phyloP scores from a whole-genome alignment of 2,888 invertebrate species.

The Hetaerina titia region DNA sequence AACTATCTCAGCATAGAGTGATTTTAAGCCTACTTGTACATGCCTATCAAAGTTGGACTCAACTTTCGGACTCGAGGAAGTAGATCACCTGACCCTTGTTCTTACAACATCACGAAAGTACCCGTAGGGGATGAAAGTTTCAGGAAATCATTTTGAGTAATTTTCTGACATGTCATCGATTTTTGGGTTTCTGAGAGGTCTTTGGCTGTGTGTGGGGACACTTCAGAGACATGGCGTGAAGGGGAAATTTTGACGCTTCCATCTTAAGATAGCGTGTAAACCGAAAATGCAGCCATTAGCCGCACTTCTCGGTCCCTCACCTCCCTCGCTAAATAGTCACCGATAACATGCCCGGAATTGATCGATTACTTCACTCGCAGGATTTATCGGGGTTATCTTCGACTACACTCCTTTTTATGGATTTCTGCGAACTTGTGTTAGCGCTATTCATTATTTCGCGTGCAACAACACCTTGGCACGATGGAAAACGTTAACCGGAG shows the following conservation, averaged over 20 bases:
- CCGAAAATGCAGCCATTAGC: neutral
- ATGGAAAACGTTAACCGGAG: neutral
- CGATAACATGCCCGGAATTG: neutral
- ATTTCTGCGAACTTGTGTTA: neutral
- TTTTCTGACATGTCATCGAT: neutral
- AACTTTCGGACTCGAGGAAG: no score
- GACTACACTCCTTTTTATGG: no score
- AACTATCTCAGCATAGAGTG: no score
- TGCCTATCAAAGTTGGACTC: no score
- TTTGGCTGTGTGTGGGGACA: neutral
- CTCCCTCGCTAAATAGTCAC: neutral
- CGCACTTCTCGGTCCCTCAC: neutral
- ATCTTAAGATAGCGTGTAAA: neutral
- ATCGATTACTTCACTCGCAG: neutral
- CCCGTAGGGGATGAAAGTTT: no score
- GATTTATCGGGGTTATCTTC: neutral
- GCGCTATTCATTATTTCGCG: neutral
- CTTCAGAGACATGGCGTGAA: neutral
- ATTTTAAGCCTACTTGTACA: no score
- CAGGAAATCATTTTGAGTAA: no score
- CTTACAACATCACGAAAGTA: no score
- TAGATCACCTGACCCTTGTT: no score
- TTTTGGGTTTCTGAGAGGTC: neutral
- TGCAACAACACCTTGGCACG: neutral
- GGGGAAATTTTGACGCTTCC: neutral